These are phyloP conservation scores for Gymnoscopelus braueri DNA, from an alignment of 2,797 vertebrate genomes.

Conservation along the genomic window DNA sequence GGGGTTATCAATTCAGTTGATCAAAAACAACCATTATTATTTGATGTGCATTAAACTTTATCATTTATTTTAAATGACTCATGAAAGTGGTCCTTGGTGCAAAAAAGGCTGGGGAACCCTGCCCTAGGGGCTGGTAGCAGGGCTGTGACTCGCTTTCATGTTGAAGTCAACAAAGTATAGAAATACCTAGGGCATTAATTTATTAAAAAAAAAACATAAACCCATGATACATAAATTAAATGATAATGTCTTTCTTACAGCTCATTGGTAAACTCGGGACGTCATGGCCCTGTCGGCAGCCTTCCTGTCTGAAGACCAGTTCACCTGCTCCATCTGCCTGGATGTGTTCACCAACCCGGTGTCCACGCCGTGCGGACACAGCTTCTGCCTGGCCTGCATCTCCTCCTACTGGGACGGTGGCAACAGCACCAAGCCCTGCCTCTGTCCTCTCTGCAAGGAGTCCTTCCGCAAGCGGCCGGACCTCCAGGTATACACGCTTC, in stretches of 20 bases:
- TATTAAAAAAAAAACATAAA: not conserved
- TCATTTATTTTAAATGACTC: too few relatives aligned
- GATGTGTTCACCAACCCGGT: conserved; percentile 75
- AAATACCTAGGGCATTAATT: too few relatives aligned
- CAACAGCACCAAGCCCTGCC: conserved; percentile 44
- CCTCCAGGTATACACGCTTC: conserved; percentile 65
- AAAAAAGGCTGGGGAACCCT: too few relatives aligned
- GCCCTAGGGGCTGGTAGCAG: too few relatives aligned
- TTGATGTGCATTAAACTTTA: too few relatives aligned
- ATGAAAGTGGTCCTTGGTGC: too few relatives aligned
- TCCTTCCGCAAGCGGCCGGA: conserved; percentile 64
- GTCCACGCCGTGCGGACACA: conserved; percentile 88
- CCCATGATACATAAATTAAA: not conserved
- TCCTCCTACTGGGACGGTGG: conserved; percentile 72
- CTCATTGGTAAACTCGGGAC: not conserved
- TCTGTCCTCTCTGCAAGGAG: conserved; percentile 83
- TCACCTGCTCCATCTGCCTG: conserved; percentile 83
- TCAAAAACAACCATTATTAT: too few relatives aligned
- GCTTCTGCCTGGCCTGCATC: conserved; percentile 85
- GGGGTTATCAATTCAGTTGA: too few relatives aligned
- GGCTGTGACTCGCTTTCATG: too few relatives aligned
- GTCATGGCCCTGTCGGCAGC: conserved; percentile 61
- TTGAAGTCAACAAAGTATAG: too few relatives aligned
- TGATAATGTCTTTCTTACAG: conserved; percentile 7
- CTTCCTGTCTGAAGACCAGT: conserved; percentile 80